These are phyloP conservation scores for Anableps anableps DNA, from an alignment of 2,797 vertebrate species.

Conservation along the genomic window DNA sequence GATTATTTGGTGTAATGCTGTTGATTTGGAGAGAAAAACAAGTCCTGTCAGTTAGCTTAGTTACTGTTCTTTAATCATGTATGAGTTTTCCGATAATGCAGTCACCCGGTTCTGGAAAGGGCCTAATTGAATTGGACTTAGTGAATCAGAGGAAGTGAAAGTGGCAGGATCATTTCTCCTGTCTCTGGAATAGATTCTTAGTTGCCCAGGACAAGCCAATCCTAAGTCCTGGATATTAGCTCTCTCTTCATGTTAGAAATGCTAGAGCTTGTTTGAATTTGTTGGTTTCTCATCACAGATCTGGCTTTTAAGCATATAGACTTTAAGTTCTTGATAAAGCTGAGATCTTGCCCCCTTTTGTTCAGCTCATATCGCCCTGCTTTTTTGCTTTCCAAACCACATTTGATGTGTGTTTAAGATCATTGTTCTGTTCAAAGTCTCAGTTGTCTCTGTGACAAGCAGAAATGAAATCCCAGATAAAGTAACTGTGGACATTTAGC, in stretches of 20 bases:
- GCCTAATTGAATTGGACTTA: slow-evolving; percentile 74
- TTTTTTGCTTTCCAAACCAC: no score
- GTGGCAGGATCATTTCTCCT: slow-evolving; percentile 46
- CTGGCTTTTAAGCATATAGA: neutral
- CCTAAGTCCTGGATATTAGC: neutral
- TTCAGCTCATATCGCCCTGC: neutral
- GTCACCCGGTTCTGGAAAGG: slow-evolving; percentile 71
- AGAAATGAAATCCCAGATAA: no score
- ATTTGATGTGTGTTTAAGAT: no score
- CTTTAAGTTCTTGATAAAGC: neutral
- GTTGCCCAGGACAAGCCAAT: neutral
- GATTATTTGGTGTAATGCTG: slow-evolving; percentile 48
- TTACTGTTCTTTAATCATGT: slow-evolving; percentile 71
- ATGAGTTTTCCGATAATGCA: slow-evolving; percentile 72
- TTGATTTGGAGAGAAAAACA: slow-evolving; percentile 56
- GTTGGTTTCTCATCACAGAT: neutral
- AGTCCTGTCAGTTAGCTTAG: slow-evolving; percentile 62
- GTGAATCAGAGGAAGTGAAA: slow-evolving; percentile 66
- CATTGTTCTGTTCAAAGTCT: no score
- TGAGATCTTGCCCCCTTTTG: neutral
- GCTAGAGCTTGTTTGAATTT: neutral
- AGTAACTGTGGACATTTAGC: no score
- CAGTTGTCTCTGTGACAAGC: no score
- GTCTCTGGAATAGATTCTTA: slow-evolving; percentile 17
- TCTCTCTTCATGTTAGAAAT: neutral